phyloP scores from a whole-genome alignment of 2,888 invertebrate species.

The Griposia aprilina region DNA sequence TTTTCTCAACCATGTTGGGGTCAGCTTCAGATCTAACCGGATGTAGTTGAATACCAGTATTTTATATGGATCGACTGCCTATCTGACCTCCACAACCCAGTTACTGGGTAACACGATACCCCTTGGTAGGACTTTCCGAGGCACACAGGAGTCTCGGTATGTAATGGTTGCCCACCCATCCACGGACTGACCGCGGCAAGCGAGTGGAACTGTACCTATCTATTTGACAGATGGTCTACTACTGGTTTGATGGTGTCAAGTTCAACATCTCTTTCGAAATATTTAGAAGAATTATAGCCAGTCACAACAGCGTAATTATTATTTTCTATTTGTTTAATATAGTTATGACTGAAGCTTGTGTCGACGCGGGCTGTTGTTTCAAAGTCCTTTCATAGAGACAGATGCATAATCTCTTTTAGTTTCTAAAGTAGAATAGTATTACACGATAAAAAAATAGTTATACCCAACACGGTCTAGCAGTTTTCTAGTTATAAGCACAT shows the following conservation, averaged over 20 bases:
- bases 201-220: not conserved
- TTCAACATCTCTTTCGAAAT: not conserved
- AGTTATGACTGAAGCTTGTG: conserved; percentile 43
- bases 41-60: not conserved
- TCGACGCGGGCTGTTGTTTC: conserved; percentile 51
- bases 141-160: too few species aligned
- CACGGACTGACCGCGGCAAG: not conserved
- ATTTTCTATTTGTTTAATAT: conserved; percentile 26
- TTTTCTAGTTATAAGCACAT: conserved; percentile 27
- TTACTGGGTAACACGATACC: not conserved
- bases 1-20: not conserved
- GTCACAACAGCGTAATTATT: conserved; percentile 7
- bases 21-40: not conserved
- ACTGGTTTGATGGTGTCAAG: not conserved
- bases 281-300: conserved; percentile 25
- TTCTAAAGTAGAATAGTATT: conserved; percentile 34
- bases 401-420: conserved; percentile 24
- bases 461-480: conserved; percentile 5
- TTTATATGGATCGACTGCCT: not conserved
- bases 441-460: conserved; percentile 38
- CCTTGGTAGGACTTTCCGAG: not conserved
- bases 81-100: not conserved
- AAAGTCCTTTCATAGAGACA: not conserved
- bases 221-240: not conserved
- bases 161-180: not conserved